These are phyloP conservation scores for Butastur rufipennis DNA, from an alignment of 2,113 vertebrate genomes.

Conservation along the genomic window DNA sequence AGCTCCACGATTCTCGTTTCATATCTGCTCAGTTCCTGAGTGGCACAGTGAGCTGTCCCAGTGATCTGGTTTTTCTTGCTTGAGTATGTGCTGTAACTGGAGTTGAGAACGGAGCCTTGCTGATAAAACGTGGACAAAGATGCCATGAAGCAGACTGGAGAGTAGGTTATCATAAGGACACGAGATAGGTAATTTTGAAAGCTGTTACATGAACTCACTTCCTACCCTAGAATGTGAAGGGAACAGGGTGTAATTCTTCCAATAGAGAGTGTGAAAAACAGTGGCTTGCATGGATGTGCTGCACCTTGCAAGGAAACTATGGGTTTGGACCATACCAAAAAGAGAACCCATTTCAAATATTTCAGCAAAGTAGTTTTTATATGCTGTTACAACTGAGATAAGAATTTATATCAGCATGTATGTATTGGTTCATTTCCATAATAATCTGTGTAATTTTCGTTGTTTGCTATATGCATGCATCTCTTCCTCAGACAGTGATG, in stretches of 20 bases:
- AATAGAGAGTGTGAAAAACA: neutral
- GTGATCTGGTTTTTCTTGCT: neutral
- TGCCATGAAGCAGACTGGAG: neutral
- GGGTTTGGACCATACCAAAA: neutral
- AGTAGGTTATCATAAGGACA: neutral
- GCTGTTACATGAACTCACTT: neutral
- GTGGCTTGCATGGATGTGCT: neutral
- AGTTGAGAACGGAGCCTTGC: neutral
- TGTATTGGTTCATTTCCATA: neutral
- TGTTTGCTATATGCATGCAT: neutral
- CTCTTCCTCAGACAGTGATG: neutral
- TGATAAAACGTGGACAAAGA: neutral
- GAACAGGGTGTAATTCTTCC: neutral
- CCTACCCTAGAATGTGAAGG: neutral
- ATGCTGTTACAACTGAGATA: neutral
- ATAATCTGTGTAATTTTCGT: neutral
- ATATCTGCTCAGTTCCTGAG: neutral
- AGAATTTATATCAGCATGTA: neutral
- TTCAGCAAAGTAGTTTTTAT: neutral
- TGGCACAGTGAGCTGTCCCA: neutral
- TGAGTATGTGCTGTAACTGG: neutral
- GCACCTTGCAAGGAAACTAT: neutral
- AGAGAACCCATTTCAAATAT: neutral
- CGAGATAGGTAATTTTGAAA: neutral
- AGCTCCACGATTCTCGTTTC: neutral